Evolutionary conservation across 2,113 vertebrate species (phyloP), one percentile per base, ranked within the genome.

Genomic region (Phylloscopus trochilus): DNA sequence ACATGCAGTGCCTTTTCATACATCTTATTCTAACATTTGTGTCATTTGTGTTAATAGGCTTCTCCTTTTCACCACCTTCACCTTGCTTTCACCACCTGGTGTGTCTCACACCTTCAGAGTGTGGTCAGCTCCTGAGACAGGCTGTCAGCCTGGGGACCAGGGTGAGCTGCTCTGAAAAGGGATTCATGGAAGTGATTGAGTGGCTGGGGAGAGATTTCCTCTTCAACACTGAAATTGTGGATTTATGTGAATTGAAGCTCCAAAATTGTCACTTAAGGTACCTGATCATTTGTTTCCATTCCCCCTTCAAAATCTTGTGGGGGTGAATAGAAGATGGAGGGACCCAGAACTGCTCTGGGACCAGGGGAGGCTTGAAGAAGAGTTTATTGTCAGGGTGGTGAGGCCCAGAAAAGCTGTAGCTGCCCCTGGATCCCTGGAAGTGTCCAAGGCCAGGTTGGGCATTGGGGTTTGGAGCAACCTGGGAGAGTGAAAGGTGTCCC

Each of bases 391-490:
- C 46, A 68, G 20, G 13, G 20, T 17, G 22, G 1, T 1, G 11
- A 51, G 43, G 21, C 35, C 49, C 86, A 73, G 59, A 16, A 44
- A 0, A 52, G 33, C 37, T 58, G 51, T 67, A 52, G 44, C 33
- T 89, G 37, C 27, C 5, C 10, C 33, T 70, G 80, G 20, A 52
- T 21, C 52, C 9, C 46, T 75, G 69, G 13, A 1, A 68, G 6
- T 83, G 24, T 13, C 1, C 62, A 0, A 60, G 69, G 39, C 33
- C 53, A 46, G 28, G 33, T 0, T 89, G 46, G 69, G 39, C 37
- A 39, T 39, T 0, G 0, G 16, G 28, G 6, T 33, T 82, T 67
- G 28, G 46, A 82, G 53, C 62, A 60, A 0, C 16, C 30, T 82
- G 62, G 30, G 60, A 7, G 1, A 10, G 13, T 17, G n/a, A 5